Conservation (phyloP, 2,113 vertebrate genomes). For the Hydropotes inermis region DNA sequence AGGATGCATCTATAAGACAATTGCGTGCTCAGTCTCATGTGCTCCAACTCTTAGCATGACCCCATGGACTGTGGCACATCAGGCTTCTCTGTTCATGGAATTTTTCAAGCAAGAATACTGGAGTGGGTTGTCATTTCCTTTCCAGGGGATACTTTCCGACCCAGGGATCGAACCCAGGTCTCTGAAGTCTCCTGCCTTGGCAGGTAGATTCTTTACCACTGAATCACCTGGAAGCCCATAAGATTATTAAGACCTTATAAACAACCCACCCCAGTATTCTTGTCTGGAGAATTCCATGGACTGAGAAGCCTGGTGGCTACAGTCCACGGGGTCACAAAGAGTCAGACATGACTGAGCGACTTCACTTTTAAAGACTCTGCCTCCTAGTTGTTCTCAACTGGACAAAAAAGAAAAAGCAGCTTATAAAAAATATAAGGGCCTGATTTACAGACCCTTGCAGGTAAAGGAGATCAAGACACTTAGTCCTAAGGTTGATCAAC, state of each 20-base stretch:
- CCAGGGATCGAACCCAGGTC: rapidly evolving
- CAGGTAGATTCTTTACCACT: neutral
- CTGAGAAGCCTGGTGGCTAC: too few relatives aligned
- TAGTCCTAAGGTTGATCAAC: neutral
- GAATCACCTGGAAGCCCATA: neutral
- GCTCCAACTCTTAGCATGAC: neutral
- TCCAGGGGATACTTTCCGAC: neutral
- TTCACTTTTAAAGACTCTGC: too few relatives aligned
- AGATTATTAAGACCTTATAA: constrained; percentile 1
- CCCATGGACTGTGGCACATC: neutral
- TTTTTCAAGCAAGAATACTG: neutral
- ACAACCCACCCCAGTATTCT: neutral
- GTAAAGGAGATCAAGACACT: neutral
- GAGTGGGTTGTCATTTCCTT: neutral
- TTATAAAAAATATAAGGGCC: neutral
- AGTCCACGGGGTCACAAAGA: too few relatives aligned
- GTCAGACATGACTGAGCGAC: too few relatives aligned
- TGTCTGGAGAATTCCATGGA: too few relatives aligned
- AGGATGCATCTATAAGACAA: neutral
- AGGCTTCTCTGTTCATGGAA: neutral
- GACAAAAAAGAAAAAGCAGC: neutral
- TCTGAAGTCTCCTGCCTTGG: neutral
- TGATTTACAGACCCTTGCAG: neutral
- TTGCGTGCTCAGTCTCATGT: neutral
- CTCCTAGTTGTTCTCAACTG: neutral